Evolutionary conservation across 2,888 invertebrate genomes (phyloP), one percentile per base, ranked within the genome.

Genomic region (Tuta absoluta): DNA sequence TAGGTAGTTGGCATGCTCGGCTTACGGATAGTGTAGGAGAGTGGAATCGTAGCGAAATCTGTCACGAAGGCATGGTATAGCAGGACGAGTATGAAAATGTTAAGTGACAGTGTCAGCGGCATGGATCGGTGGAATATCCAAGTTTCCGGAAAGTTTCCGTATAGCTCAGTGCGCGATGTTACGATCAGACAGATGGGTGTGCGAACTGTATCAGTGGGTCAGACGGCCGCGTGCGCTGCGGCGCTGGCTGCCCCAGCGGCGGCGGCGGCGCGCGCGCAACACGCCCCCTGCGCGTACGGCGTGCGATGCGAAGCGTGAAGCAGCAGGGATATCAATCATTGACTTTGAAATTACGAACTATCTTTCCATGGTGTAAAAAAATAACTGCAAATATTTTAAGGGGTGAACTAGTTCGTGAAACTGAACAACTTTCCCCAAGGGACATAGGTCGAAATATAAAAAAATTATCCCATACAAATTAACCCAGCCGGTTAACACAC

Each of bases 121-220:
- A 24, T 23, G 24, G 51, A 53, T 23, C 14, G 2, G 51, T 8
- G 45, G 45, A 45, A n/a, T n/a, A n/a, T 45, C 17, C 45, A 45
- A 17, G 17, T 53, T 53, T n/a, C 14, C 51, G 51, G 12, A 24
- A 53, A 53, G 1, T 53, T 53, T 12, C 51, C 51, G 23, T 53
- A 53, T 4, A 4, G 23, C 23, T 14, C 51, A 14, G 12, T 12
- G 12, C 14, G 14, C 51, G 21, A 21, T 12, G 23, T 8, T 49
- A 21, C 14, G 33, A 24, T 1, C 24, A 33, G 58, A 58, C 58
- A 21, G 37, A 53, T 45, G 19, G 19, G 51, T 63, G 61, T 23
- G 62, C 78, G 74, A 80, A 81, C 78, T 75, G 78, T 81, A 82
- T 79, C 79, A 82, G 79, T 81, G 73, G 84, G 81, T 81, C 84